Base-by-base conservation (phyloP, 2,113 vertebrate species). In the Istiophorus platypterus region DNA sequence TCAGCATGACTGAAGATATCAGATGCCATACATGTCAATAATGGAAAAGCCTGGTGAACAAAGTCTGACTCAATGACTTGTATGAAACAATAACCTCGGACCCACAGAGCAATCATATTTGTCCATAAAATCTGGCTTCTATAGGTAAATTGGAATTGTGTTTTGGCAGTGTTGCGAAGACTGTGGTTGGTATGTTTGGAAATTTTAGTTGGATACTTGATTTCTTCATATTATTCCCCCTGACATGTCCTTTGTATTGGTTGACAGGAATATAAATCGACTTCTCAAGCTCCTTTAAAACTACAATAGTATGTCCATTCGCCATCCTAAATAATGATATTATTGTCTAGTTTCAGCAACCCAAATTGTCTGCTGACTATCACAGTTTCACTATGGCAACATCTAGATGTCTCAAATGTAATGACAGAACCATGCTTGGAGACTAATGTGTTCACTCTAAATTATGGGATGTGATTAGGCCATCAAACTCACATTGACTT, bases 31-130 rank as follows among this genome's bases (percentile, higher is more conserved):
- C 74, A 76, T 72, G 63, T 73, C 64, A 39, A 37, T 88, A 76
- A 91, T 91, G 88, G 86, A 86, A 92, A 91, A 89, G 86, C 79
- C 84, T 78, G 63, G 22, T 78, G 72, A 80, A 80, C 71, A 72
- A 7, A 62, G 62, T 77, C 66, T 82, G 62, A 80, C 75, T 73
- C 77, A 77, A 88, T 57, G 51, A 56, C 63, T 72, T 84, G 65
- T 72, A 63, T 76, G 62, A 87, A 87, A 84, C 84, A 86, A 85
- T 89, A 81, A 87, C 84, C 77, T 18, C 39, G 74, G 73, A 76
- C 29, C 85, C 68, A 34, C 61, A 83, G 68, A 70, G 75, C 51
- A 54, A 62, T n/a, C 45, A 54, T 76, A 54, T 62, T 81, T 82
- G 65, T 71, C 67, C 76, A 39, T 66, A 68, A 84, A 77, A 72